Evolutionary conservation across 1,140 invertebrate genomes (phyloP), one percentile per base, ranked within the genome.

Genomic region (Cecropterus lyciades): DNA sequence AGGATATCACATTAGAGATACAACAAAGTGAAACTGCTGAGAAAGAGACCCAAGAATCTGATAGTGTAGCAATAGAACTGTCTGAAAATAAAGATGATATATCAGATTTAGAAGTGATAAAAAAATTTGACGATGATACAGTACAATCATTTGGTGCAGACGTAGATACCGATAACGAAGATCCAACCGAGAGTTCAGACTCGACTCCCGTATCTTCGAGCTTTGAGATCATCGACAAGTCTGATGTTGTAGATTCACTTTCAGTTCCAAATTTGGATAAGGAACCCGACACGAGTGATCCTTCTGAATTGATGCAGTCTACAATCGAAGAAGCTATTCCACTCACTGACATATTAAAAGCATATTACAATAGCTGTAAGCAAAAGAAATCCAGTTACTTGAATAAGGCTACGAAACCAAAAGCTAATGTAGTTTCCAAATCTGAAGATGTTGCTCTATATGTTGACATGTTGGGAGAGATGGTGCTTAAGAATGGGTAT

Each of bases 1-100:
- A 72, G 9, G n/a, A 27, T 13, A 45, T 67, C 55, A 64, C 64
- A n/a, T 6, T 33, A 13, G 20, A 62, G n/a, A 37, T 45, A 10
- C 57, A 55, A 5, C 20, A 3, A 3, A 8, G 15, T 9, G 49
- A 42, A 30, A 14, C 20, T 5, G 6, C 17, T n/a, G 45, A 16
- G 20, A 20, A 56, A 7, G 1, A 15, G 1, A 13, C 10, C 16
- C 20, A 17, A 20, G 42, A 56, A 46, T 14, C 40, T 2, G 13
- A 43, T 37, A 37, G 11, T 3, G 10, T 11, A 1, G 13, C 40
- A 6, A 14, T 43, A 10, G 33, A 11, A 37, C 5, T 14, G 3
- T 14, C 40, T n/a, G 37, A 40, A 40, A 40, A 1, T n/a, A 40
- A 40, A 9, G 37, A 40, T 13, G 37, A 40, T 3, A 40, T 13